A percentile compares a stretch with the other conserved stretches of the same genome.
Conservation (phyloP, 1,140 invertebrate species). For the Eriocheir sinensis region DNA sequence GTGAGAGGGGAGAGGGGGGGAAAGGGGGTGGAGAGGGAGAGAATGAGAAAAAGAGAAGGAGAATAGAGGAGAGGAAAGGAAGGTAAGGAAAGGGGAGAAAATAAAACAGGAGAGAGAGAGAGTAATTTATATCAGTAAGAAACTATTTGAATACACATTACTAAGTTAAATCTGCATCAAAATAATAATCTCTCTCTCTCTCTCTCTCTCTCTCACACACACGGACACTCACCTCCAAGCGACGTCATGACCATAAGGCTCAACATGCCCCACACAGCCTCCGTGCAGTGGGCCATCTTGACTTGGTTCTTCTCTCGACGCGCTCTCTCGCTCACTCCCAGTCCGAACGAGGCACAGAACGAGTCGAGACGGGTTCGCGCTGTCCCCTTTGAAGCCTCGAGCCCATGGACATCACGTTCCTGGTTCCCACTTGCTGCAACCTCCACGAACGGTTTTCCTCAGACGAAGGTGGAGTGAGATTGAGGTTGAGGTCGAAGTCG, state of each 20-base stretch:
- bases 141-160: too few species aligned
- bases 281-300: background rate
- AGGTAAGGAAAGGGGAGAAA: background rate
- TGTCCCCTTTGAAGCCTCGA: background rate
- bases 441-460: background rate
- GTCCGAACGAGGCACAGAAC: background rate
- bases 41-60: too few species aligned
- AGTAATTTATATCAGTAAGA: too few species aligned
- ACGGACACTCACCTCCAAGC: background rate
- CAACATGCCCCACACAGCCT: background rate
- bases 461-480: background rate
- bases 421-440: too few species aligned
- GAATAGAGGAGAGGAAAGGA: too few species aligned
- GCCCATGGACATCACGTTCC: background rate
- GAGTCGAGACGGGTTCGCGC: background rate
- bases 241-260: background rate
- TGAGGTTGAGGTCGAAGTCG: too few species aligned
- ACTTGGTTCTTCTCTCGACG: too few species aligned
- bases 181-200: background rate
- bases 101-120: too few species aligned
- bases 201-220: background rate
- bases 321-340: too few species aligned
- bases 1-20: background rate
- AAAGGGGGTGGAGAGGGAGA: constrained; percentile 19
- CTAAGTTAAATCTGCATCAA: too few species aligned